phyloP scores from a whole-genome alignment of 1,140 invertebrate species.

The Matsumurasca onukii region DNA sequence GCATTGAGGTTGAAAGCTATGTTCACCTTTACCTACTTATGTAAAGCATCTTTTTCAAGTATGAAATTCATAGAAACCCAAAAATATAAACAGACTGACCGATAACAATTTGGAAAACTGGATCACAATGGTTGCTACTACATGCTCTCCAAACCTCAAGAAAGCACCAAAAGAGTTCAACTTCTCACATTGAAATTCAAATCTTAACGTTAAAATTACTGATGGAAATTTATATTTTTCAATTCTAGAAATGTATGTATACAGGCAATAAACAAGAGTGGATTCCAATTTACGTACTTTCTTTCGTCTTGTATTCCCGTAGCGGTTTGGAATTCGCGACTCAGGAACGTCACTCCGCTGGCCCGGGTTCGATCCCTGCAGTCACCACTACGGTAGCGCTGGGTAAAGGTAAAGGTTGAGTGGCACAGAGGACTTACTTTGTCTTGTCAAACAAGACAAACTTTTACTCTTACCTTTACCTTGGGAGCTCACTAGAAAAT shows the following conservation, averaged over 20 bases:
- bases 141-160: constrained; percentile 22
- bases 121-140: constrained; percentile 22
- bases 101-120: constrained; percentile 23
- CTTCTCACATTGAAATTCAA: constrained; percentile 19
- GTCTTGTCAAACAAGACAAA: too few species aligned
- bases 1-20: constrained; percentile 21
- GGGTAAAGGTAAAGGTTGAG: too few species aligned
- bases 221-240: background rate
- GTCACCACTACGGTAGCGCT: too few species aligned
- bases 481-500: background rate
- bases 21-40: constrained; percentile 22
- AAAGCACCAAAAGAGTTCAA: constrained; percentile 19
- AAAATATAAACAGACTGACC: constrained; percentile 21
- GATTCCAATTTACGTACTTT: background rate
- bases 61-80: constrained; percentile 22
- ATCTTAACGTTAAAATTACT: background rate
- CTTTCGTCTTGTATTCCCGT: background rate
- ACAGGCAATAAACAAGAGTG: background rate
- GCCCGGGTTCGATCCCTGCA: too few species aligned
- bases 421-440: too few species aligned
- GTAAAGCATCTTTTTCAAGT: constrained; percentile 17
- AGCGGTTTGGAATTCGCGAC: too few species aligned
- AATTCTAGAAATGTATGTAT: background rate
- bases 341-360: too few species aligned
- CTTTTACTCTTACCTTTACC: too few species aligned